Evolutionary conservation across 2,888 invertebrate genomes (phyloP).

Genomic region (Ormyrus nitidulus): DNA sequence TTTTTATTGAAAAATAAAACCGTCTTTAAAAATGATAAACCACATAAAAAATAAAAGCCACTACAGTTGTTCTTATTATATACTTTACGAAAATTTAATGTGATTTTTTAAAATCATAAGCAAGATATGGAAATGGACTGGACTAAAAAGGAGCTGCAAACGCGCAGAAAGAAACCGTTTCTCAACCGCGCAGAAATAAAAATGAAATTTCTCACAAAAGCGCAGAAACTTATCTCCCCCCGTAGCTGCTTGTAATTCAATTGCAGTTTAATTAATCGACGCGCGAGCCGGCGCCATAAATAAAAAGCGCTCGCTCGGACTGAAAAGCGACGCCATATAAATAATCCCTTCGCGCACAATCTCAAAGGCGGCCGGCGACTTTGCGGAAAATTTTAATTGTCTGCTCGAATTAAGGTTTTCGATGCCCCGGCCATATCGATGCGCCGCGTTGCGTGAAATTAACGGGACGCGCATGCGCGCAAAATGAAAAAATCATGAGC

Average conservation of each 20-base stretch:
- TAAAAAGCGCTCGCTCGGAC: neutral
- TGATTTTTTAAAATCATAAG: too few relatives aligned
- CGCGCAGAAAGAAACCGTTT: neutral
- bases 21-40: too few relatives aligned
- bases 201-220: neutral
- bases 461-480: slow-evolving; percentile 32
- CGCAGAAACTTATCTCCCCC: neutral
- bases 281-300: neutral
- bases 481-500: slow-evolving; percentile 45
- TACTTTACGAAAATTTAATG: too few relatives aligned
- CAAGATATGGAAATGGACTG: too few relatives aligned
- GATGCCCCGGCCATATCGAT: slow-evolving; percentile 37
- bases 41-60: too few relatives aligned
- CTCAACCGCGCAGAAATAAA: neutral
- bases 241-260: neutral
- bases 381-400: slow-evolving; percentile 52
- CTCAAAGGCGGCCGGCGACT: slow-evolving; percentile 5
- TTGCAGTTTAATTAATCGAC: neutral
- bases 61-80: too few relatives aligned
- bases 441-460: slow-evolving; percentile 53
- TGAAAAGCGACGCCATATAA: neutral
- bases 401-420: slow-evolving; percentile 31
- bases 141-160: too few relatives aligned
- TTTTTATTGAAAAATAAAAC: too few relatives aligned
- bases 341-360: slow-evolving; percentile 8